These are phyloP conservation scores for Pseudobourletiella spinata DNA, from an alignment of 1,140 invertebrate species.

Conservation along the genomic window DNA sequence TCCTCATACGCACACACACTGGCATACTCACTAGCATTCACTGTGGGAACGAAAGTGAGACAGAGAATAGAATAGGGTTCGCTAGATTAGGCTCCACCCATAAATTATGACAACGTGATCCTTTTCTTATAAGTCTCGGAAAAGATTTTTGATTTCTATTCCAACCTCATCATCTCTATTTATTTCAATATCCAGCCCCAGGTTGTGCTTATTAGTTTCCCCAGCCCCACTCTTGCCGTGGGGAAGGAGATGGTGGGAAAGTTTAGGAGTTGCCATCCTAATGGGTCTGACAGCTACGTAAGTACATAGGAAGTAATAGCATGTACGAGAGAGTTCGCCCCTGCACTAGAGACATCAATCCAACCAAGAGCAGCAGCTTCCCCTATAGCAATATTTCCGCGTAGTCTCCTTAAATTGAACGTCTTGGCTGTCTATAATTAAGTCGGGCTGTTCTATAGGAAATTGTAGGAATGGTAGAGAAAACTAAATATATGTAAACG, in stretches of 20 bases:
- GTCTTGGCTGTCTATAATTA: no score
- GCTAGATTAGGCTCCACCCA: neutral
- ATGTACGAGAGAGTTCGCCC: no score
- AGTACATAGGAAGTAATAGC: no score
- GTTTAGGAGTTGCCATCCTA: neutral
- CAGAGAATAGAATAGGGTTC: neutral
- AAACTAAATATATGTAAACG: no score
- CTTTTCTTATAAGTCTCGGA: neutral
- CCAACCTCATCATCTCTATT: neutral
- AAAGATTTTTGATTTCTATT: conserved; percentile 2
- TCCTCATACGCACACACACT: neutral
- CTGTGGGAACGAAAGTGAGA: neutral
- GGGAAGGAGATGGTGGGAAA: neutral
- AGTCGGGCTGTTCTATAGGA: no score
- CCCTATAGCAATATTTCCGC: no score
- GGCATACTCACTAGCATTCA: neutral
- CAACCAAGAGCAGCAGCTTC: no score
- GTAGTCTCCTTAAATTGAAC: no score
- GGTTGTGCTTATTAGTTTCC: neutral
- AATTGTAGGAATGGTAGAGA: no score
- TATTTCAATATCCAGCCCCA: neutral
- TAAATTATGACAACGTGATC: conserved; percentile 9
- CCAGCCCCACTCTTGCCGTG: neutral
- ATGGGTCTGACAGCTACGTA: no score
- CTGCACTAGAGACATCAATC: no score